phyloP scores from a whole-genome alignment of 1,140 invertebrate species.

The Cataglyphis hispanica region DNA sequence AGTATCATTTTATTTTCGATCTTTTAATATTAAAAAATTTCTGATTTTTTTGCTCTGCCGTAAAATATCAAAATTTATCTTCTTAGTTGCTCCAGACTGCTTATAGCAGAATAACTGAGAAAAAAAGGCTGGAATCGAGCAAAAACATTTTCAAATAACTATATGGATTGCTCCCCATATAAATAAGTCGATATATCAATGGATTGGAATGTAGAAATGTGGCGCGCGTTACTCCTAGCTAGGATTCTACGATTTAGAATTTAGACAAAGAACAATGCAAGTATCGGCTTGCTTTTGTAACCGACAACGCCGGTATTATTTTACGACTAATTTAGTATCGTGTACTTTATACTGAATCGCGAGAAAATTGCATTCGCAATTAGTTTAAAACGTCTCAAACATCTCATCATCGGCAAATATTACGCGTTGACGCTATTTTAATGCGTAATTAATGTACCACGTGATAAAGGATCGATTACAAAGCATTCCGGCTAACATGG shows the following conservation, averaged over 20 bases:
- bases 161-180: too few species aligned
- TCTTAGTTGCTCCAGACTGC: too few species aligned
- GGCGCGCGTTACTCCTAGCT: neutral
- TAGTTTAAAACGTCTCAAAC: neutral
- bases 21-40: neutral
- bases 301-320: neutral
- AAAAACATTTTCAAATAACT: too few species aligned
- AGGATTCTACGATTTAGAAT: neutral
- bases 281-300: too few species aligned
- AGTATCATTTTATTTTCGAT: neutral
- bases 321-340: neutral
- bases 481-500: neutral
- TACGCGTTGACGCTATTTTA: neutral
- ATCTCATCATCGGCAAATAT: neutral
- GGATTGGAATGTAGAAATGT: neutral
- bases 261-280: neutral
- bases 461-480: constrained; percentile 16
- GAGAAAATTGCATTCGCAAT: neutral
- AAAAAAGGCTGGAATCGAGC: too few species aligned
- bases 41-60: too few species aligned
- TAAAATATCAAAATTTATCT: too few species aligned
- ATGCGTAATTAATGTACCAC: constrained; percentile 3
- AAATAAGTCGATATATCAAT: neutral
- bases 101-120: too few species aligned
- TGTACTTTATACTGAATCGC: neutral